Evolutionary conservation across 2,113 vertebrate species (phyloP), one percentile per base, ranked within the genome.

Genomic region (Ameiurus melas): DNA sequence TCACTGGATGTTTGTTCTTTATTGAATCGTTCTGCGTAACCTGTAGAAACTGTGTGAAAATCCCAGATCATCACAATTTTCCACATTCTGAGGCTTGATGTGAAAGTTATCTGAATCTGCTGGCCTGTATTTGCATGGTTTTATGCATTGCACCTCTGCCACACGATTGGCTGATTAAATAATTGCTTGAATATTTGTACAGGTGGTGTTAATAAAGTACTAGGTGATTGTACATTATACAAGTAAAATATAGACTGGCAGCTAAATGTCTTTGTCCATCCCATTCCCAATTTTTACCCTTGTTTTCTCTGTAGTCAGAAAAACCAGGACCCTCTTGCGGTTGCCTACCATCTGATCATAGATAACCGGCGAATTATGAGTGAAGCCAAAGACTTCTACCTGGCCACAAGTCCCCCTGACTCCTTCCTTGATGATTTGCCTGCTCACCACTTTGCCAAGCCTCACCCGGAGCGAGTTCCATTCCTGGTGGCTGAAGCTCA

Each of bases 291-390:
- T 57, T 30, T 85, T 62, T 39, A 16, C 19, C 22, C 2, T 47
- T 70, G 1, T 25, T n/a, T 73, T n/a, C 20, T 43, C 17, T 62
- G 7, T 70, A 91, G 96, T 80, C 96, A 94, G 80, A 98, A 99
- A 91, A 98, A 99, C 91, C 98, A 99, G 94, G 98, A 99, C 90
- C 98, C 98, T 0, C 90, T 99, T 91, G 98, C 95, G 0, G 98
- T 99, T 17, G 98, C 98, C 88, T 99, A 99, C 93, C 98, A 99
- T 90, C 97, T 99, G 85, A 99, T 99, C 91, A 99, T 99, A 91
- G 98, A 99, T 95, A 99, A 99, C 85, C 97, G 98, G 16, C 97
- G 98, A 93, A 99, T 99, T 95, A 99, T 99, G 98, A 98, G 95
- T 0, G 98, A 99, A 93, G 98, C 98, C 89, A 99, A 99, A 95